These are phyloP conservation scores for Drosophila merina DNA, from an alignment of 2,888 invertebrate genomes.

Conservation along the genomic window DNA sequence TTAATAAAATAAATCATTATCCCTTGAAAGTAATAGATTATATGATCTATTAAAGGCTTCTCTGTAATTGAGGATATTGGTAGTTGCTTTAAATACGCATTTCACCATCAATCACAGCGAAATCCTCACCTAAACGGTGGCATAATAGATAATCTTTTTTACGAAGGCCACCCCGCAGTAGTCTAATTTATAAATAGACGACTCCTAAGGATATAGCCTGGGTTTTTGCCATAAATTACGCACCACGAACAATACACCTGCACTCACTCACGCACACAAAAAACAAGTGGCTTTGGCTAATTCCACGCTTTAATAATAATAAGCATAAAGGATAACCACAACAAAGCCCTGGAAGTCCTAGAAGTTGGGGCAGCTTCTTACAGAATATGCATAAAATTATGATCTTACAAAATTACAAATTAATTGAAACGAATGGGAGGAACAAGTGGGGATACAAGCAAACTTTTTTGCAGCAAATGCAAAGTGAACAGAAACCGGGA, in stretches of 20 bases:
- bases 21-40: background rate
- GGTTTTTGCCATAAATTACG: conserved; percentile 58
- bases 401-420: conserved; percentile 57
- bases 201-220: conserved; percentile 43
- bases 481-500: conserved; percentile 10
- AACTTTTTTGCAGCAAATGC: conserved; percentile 40
- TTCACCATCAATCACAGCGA: conserved; percentile 28
- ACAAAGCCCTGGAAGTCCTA: conserved; percentile 35
- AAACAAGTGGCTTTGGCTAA: conserved; percentile 47
- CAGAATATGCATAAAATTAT: conserved; percentile 55
- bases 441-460: background rate
- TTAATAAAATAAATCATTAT: background rate
- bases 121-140: background rate
- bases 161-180: conserved; percentile 22
- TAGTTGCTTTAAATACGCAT: conserved; percentile 24
- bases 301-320: conserved; percentile 62
- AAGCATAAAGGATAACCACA: conserved; percentile 51
- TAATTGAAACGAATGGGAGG: conserved; percentile 65
- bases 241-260: conserved; percentile 25
- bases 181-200: conserved; percentile 31
- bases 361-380: conserved; percentile 24
- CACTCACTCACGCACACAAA: conserved; percentile 8
- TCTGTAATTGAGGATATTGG: background rate
- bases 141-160: conserved; percentile 5
- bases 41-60: background rate